phyloP scores from a whole-genome alignment of 2,888 invertebrate species.

The Myopa tessellatipennis region DNA sequence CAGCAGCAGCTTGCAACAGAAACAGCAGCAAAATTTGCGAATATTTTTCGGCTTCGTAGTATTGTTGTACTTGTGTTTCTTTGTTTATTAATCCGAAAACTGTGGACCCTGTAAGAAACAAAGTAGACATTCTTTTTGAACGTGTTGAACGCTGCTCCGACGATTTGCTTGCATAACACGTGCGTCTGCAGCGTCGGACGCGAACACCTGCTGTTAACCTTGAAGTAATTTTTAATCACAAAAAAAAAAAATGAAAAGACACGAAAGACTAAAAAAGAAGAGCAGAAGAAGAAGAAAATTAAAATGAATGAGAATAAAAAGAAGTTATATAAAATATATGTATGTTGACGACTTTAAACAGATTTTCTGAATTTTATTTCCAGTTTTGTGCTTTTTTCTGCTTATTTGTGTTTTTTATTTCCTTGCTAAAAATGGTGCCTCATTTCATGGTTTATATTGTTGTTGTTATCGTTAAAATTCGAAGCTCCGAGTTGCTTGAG shows the following conservation, averaged over 20 bases:
- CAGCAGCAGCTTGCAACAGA: too few relatives aligned
- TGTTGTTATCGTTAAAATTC: too few relatives aligned
- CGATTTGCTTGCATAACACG: conserved; percentile 19
- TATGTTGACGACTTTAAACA: conserved; percentile 17
- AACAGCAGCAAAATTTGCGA: background rate
- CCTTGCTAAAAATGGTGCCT: too few relatives aligned
- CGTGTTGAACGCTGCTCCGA: background rate
- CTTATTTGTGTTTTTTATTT: background rate
- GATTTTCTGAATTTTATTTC: conserved; percentile 2
- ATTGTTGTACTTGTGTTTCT: conserved; percentile 16
- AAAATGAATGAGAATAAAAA: background rate
- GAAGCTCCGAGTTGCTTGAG: too few relatives aligned
- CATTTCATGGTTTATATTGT: too few relatives aligned
- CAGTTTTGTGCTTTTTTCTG: background rate
- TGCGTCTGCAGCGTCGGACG: conserved; percentile 14
- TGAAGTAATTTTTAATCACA: background rate
- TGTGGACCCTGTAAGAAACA: background rate
- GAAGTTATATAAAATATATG: background rate
- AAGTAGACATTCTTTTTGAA: background rate
- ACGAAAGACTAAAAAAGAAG: background rate
- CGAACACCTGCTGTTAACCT: conserved; percentile 26
- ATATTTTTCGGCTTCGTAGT: background rate
- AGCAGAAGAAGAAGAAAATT: background rate
- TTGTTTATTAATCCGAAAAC: background rate
- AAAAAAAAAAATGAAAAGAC: background rate